These are phyloP conservation scores for Philhelius pedissequus DNA, from an alignment of 2,888 invertebrate species.

Conservation along the genomic window DNA sequence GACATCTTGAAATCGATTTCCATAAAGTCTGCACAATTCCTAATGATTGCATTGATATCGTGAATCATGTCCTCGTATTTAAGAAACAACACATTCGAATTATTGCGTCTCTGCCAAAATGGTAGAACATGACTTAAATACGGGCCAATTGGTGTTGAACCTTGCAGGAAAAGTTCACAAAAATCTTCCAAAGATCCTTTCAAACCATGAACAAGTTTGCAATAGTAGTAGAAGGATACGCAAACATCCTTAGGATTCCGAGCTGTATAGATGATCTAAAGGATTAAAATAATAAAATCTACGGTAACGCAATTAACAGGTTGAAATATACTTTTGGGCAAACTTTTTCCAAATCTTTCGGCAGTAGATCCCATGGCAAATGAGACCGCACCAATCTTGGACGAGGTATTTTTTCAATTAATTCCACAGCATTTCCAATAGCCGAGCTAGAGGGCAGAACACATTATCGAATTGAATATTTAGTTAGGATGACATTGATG, in stretches of 20 bases:
- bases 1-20: conserved; percentile 82
- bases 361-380: conserved; percentile 86
- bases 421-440: conserved; percentile 86
- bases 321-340: conserved; percentile 84
- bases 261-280: conserved; percentile 90
- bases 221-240: conserved; percentile 93
- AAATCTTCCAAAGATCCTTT: conserved; percentile 86
- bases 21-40: conserved; percentile 82
- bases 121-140: conserved; percentile 84
- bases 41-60: conserved; percentile 84
- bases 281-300: neutral
- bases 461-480: neutral
- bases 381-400: conserved; percentile 89
- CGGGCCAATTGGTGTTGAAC: conserved; percentile 83
- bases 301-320: neutral
- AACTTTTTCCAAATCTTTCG: conserved; percentile 82
- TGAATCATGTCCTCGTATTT: conserved; percentile 91
- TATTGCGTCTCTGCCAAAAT: conserved; percentile 86
- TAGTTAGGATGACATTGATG: neutral
- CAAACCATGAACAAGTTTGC: conserved; percentile 84
- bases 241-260: conserved; percentile 95
- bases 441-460: conserved; percentile 69
- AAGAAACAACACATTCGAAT: conserved; percentile 87
- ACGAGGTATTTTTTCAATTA: conserved; percentile 83
- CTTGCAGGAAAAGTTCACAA: conserved; percentile 85